These are phyloP conservation scores for Lasioglossum zephyrum DNA, from an alignment of 2,888 invertebrate species.

Conservation along the genomic window DNA sequence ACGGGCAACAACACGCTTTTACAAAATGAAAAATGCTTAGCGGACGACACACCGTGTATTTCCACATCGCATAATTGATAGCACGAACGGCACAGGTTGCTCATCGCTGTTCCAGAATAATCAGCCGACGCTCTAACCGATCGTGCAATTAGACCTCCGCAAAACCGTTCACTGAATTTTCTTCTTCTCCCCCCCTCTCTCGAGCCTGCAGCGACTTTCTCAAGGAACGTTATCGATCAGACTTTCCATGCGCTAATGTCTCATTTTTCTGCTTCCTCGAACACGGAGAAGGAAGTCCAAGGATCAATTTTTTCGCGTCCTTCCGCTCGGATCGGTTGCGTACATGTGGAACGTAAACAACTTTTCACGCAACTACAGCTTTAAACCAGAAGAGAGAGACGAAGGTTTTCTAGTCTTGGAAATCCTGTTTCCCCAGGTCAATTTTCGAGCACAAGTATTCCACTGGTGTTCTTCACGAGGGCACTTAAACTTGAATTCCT, in stretches of 20 bases:
- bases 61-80: neutral
- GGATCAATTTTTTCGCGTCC: neutral
- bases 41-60: neutral
- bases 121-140: neutral
- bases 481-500: constrained; percentile 2
- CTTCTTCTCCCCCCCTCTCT: neutral
- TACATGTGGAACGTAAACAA: neutral
- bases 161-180: neutral
- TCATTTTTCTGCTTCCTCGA: neutral
- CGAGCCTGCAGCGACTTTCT: neutral
- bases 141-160: neutral
- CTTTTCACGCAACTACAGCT: neutral
- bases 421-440: neutral
- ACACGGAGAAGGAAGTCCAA: neutral
- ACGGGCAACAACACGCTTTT: neutral
- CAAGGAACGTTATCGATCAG: neutral
- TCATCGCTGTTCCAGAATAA: neutral
- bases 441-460: neutral
- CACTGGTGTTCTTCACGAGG: neutral
- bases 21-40: neutral
- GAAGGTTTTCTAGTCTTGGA: neutral
- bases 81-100: neutral
- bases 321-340: neutral
- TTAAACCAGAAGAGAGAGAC: neutral
- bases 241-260: neutral